Evolutionary conservation across 2,797 vertebrate species (phyloP).

Genomic region (Coendou prehensilis): DNA sequence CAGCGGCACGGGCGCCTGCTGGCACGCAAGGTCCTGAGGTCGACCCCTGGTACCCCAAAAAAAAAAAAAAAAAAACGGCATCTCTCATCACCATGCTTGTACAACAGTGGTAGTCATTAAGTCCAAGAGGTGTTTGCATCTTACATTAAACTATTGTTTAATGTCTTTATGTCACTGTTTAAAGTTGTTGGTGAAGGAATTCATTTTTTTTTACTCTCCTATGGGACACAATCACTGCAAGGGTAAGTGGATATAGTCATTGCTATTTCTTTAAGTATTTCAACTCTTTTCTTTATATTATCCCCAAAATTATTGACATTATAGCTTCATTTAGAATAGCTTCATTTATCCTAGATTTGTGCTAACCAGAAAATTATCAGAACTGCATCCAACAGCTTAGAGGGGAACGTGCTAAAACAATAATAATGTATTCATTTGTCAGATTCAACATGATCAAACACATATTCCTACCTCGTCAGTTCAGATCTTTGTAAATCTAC

Average conservation of each 20-base stretch:
- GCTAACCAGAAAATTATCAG: slow-evolving; percentile 1
- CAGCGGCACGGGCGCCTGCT: too few relatives aligned
- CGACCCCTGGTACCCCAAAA: too few relatives aligned
- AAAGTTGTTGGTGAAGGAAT: not conserved
- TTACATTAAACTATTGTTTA: not conserved
- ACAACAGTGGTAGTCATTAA: not conserved
- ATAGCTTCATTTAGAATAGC: not conserved
- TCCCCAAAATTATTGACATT: not conserved
- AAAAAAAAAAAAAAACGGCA: too few relatives aligned
- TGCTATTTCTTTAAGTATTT: not conserved
- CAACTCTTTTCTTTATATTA: not conserved
- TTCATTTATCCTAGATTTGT: not conserved
- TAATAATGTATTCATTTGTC: not conserved
- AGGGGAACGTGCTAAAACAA: not conserved
- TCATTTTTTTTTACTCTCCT: not conserved
- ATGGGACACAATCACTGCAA: not conserved
- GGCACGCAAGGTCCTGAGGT: too few relatives aligned
- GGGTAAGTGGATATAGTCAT: not conserved
- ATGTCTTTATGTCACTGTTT: not conserved
- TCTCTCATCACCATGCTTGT: not conserved
- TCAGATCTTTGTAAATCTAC: not conserved
- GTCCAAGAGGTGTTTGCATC: not conserved
- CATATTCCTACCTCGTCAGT: not conserved
- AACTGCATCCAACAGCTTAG: not conserved
- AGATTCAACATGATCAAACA: not conserved